These are phyloP conservation scores for Amphimallon solstitiale DNA, from an alignment of 2,888 invertebrate genomes.

Conservation along the genomic window DNA sequence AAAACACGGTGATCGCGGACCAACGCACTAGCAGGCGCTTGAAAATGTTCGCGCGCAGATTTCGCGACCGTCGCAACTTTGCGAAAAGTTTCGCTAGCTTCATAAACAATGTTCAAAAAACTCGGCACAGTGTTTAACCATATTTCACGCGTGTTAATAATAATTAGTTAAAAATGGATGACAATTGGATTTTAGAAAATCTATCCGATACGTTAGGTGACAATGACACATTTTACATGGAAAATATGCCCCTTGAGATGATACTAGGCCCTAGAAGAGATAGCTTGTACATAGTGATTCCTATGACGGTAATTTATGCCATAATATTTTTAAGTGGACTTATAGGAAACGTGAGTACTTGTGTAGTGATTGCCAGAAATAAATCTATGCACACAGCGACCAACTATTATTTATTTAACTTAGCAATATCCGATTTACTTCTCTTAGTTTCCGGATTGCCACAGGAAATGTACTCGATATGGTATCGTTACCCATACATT, in stretches of 20 bases:
- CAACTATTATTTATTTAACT: constrained; percentile 84
- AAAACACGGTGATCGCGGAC: not conserved
- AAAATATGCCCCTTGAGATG: not conserved
- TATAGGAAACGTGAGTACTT: constrained; percentile 85
- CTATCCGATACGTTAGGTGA: not conserved
- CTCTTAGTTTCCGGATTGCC: constrained; percentile 84
- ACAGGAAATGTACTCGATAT: constrained; percentile 82
- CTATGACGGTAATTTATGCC: constrained; percentile 78
- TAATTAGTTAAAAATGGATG: constrained; percentile 11
- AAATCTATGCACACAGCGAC: constrained; percentile 87
- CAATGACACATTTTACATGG: not conserved
- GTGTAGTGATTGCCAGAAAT: constrained; percentile 87
- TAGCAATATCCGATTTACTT: constrained; percentile 85
- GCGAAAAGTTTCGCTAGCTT: not conserved
- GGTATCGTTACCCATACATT: constrained; percentile 80
- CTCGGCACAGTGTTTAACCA: not conserved
- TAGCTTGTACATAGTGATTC: constrained; percentile 72
- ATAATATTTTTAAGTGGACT: constrained; percentile 82
- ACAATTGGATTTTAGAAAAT: not conserved
- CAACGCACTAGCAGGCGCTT: not conserved
- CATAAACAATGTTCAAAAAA: too few relatives aligned
- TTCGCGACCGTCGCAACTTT: not conserved
- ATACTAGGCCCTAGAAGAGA: constrained; percentile 60
- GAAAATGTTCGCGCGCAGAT: not conserved
- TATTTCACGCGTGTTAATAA: not conserved